A percentile compares a stretch with the other conserved stretches of the same genome.
Evolutionary conservation across 2,113 vertebrate species (phyloP).

Genomic region (Carassius gibelio): DNA sequence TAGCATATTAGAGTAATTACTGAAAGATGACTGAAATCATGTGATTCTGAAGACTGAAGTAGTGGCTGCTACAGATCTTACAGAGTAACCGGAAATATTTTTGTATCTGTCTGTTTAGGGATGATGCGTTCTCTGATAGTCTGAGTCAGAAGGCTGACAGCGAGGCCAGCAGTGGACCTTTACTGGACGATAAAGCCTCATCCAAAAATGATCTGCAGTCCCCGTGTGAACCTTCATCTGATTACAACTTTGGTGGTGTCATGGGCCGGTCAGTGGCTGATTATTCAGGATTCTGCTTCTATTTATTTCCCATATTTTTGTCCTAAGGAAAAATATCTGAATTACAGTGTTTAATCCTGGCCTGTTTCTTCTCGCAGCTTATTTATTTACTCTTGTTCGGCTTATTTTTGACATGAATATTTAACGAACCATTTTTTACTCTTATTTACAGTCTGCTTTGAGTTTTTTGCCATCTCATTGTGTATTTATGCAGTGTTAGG

Average conservation of each 20-base stretch:
- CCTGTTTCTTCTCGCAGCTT: neutral
- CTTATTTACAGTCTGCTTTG: neutral
- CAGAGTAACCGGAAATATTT: neutral
- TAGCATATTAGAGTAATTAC: too few species aligned
- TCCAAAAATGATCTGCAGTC: conserved; percentile 94
- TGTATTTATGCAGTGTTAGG: conserved; percentile 80
- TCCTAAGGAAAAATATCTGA: neutral
- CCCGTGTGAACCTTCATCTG: conserved; percentile 86
- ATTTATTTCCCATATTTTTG: neutral
- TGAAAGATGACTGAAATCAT: too few species aligned
- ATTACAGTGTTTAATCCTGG: neutral
- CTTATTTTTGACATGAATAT: neutral
- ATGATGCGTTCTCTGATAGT: conserved; percentile 96
- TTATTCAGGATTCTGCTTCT: neutral
- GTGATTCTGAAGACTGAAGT: too few species aligned
- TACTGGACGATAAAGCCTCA: conserved; percentile 93
- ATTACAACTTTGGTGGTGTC: conserved; percentile 89
- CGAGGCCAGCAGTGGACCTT: conserved; percentile 93
- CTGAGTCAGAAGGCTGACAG: conserved; percentile 98
- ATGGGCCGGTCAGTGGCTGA: conserved; percentile 84
- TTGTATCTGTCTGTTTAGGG: conserved; percentile 72
- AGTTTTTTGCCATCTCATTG: neutral
- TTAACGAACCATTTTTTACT: too few species aligned
- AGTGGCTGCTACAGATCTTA: too few species aligned
- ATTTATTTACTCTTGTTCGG: neutral